Base-by-base conservation (phyloP, 1,140 invertebrate genomes). In the Neotoxoptera formosana region DNA sequence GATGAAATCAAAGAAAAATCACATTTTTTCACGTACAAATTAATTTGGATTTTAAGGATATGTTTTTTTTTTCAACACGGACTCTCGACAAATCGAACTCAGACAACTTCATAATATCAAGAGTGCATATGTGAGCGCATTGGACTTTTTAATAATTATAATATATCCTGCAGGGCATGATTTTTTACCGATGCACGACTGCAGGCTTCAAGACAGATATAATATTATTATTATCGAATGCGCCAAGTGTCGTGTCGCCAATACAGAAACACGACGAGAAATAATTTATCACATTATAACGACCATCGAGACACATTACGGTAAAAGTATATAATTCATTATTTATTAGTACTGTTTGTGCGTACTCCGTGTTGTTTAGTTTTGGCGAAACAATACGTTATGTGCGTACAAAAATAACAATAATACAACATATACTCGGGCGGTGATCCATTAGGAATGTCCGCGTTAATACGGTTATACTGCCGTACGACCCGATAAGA, bases 301-400 rank as follows among this genome's bases (percentile, higher is more conserved):
- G 60, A 20, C 60, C 60, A 30, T 76, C n/a, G 60, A 67, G n/a
- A 67, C n/a, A 67, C 11, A n/a, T n/a, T n/a, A 34, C 14, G n/a
- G n/a, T 76, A 76, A 76, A 76, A 76, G n/a, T 76, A 76, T 76
- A n/a, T 76, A 76, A 76, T n/a, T 76, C 30, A 76, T 76, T 76
- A 76, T 76, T 76, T 76, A 76, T 76, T 76, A 76, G 60, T 67
- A 67, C 60, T 67, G 30, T 41, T 41, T 41, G 41, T 41, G n/a
- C n/a, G 41, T 41, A 41, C 41, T 41, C 41, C 2, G 41, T 41
- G 41, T 41, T 41, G 41, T 41, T 67, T 67, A 67, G 60, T 67
- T 67, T 67, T 67, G 30, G 11, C 11, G 60, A 67, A 67, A 67
- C 60, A 67, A 67, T 67, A 67, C 60, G 60, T 67, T 67, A 67